Evolutionary conservation across 2,113 vertebrate species (phyloP).

Genomic region (Willisornis vidua): DNA sequence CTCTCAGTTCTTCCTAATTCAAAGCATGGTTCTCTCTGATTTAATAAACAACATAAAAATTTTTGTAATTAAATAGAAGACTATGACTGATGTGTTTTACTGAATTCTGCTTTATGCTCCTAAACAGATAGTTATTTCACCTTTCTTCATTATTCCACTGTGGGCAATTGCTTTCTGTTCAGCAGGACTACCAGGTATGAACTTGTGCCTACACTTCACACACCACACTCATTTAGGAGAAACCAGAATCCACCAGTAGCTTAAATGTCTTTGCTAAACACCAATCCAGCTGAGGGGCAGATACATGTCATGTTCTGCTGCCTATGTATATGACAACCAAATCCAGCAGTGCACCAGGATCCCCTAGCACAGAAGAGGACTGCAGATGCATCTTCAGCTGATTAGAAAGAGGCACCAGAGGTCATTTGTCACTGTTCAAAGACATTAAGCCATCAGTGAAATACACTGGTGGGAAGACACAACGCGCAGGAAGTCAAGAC

Average conservation of each 20-base stretch:
- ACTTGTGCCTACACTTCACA: not conserved
- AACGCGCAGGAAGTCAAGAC: not conserved
- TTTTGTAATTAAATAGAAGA: not conserved
- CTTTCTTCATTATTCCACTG: not conserved
- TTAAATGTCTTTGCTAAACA: not conserved
- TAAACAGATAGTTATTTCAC: not conserved
- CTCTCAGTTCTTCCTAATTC: not conserved
- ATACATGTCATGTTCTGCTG: not conserved
- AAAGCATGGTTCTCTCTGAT: not conserved
- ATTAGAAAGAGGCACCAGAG: not conserved
- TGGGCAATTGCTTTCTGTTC: not conserved
- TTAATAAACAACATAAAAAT: not conserved
- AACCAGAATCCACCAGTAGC: not conserved
- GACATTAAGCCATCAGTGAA: not conserved
- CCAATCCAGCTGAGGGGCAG: not conserved
- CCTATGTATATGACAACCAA: not conserved
- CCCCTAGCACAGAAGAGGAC: not conserved
- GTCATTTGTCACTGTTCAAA: not conserved
- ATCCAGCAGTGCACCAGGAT: not conserved
- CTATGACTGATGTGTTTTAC: not conserved
- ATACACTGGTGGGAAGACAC: not conserved
- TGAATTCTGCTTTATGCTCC: not conserved
- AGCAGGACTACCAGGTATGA: not conserved
- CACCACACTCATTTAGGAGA: not conserved
- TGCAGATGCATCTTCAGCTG: not conserved